Evolutionary conservation across 30 jellyfish, hydroid and myxozoan genomes (phyloP).

Genomic region (Hydractinia symbiolongicarpus): DNA sequence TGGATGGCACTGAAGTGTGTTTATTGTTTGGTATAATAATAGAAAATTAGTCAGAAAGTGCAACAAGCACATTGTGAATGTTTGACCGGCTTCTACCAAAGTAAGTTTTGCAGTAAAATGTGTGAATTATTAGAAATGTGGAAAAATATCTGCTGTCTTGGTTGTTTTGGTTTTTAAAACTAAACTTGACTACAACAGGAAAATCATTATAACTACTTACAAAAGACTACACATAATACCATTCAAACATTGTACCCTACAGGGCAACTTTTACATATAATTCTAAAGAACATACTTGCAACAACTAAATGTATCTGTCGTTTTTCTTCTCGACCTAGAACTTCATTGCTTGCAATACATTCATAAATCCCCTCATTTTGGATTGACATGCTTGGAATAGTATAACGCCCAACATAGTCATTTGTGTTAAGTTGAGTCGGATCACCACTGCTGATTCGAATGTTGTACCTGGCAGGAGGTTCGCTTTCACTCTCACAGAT

Average conservation of each 20-base stretch:
- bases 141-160: no score
- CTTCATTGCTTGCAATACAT: conserved; percentile 60
- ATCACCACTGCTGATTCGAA: not conserved
- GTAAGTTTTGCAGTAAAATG: no score
- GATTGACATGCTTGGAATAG: conserved; percentile 32
- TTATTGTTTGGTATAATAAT: no score
- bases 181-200: no score
- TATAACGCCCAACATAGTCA: conserved; percentile 7
- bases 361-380: conserved; percentile 68
- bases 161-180: no score
- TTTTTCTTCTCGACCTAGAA: conserved; percentile 16
- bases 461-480: conserved; percentile 34
- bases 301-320: conserved; percentile 18
- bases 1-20: no score
- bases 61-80: no score
- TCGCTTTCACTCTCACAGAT: conserved; percentile 32
- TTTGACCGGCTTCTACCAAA: no score
- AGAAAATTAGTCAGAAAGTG: no score
- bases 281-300: conserved; percentile 22
- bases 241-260: not conserved
- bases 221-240: not conserved
- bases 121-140: no score
- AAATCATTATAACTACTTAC: no score
- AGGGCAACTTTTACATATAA: not conserved
- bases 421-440: not conserved